Evolutionary conservation across 2,888 invertebrate species (phyloP).

Genomic region (Hanleya hanleyi): DNA sequence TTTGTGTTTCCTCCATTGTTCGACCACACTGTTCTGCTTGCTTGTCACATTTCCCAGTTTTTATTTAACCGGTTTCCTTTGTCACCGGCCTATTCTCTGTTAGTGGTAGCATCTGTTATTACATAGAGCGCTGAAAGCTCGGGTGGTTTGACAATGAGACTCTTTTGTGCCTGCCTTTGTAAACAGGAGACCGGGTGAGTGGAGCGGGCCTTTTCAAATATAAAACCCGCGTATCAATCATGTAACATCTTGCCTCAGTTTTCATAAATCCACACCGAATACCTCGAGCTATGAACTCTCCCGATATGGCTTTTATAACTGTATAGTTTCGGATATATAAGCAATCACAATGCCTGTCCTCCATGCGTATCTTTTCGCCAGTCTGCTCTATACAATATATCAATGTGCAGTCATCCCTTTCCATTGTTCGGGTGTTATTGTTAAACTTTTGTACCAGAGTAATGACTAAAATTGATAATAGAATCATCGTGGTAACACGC

Average conservation of each 20-base stretch:
- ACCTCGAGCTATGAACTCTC: not conserved
- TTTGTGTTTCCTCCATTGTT: not conserved
- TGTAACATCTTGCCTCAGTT: not conserved
- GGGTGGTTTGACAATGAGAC: not conserved
- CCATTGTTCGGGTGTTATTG: not conserved
- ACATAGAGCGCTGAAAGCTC: not conserved
- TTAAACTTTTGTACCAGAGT: not conserved
- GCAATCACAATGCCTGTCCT: not conserved
- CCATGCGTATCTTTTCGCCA: not conserved
- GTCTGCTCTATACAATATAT: not conserved
- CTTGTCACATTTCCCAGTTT: conserved; percentile 1
- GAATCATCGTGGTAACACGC: too few relatives aligned
- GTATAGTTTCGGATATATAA: not conserved
- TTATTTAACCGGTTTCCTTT: not conserved
- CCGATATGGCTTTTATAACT: not conserved
- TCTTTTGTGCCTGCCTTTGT: not conserved
- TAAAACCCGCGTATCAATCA: not conserved
- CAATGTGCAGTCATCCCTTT: not conserved
- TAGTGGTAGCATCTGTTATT: not conserved
- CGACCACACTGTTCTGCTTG: not conserved
- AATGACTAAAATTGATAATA: not conserved
- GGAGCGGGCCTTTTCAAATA: not conserved
- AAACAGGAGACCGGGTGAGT: not conserved
- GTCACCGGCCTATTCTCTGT: not conserved
- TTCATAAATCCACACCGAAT: not conserved